Evolutionary conservation across 2,797 vertebrate genomes (phyloP).

Genomic region (Phaenicophaeus curvirostris): DNA sequence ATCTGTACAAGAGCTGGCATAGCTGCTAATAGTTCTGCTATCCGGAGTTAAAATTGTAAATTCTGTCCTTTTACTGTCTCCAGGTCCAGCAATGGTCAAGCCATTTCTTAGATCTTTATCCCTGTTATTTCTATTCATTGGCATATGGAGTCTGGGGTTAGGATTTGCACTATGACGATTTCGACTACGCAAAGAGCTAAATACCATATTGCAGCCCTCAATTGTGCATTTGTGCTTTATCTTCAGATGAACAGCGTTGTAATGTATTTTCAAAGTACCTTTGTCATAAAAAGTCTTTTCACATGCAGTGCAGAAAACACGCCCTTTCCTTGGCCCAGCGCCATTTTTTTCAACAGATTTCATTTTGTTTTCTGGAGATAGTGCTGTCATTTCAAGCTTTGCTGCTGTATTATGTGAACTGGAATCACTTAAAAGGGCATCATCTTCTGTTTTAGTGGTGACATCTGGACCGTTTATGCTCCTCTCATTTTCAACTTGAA

Average conservation of each 20-base stretch:
- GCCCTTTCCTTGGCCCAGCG: slow-evolving; percentile 86
- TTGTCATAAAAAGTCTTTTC: slow-evolving; percentile 99
- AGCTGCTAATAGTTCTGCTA: slow-evolving; percentile 81
- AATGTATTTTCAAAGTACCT: slow-evolving; percentile 98
- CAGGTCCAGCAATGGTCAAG: slow-evolving; percentile 79
- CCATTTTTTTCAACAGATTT: slow-evolving; percentile 82
- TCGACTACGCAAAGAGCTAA: slow-evolving; percentile 94
- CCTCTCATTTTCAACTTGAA: slow-evolving; percentile 81
- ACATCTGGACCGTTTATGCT: slow-evolving; percentile 76
- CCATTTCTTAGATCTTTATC: slow-evolving; percentile 90
- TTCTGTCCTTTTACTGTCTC: slow-evolving; percentile 79
- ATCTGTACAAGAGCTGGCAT: slow-evolving; percentile 81
- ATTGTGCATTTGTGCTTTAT: slow-evolving; percentile 98
- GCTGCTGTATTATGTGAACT: slow-evolving; percentile 81
- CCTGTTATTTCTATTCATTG: slow-evolving; percentile 96
- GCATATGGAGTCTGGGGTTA: slow-evolving; percentile 97
- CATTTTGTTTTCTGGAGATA: slow-evolving; percentile 87
- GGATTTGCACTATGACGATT: slow-evolving; percentile 98
- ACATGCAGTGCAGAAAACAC: slow-evolving; percentile 95
- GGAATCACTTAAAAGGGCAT: slow-evolving; percentile 80
- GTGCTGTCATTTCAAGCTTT: slow-evolving; percentile 84
- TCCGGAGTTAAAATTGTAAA: slow-evolving; percentile 77
- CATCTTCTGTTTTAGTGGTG: slow-evolving; percentile 82
- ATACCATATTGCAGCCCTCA: slow-evolving; percentile 98
- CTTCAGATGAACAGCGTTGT: slow-evolving; percentile 97